These are phyloP conservation scores for Drosophila percnosoma DNA, from an alignment of 2,888 invertebrate genomes.

Conservation along the genomic window DNA sequence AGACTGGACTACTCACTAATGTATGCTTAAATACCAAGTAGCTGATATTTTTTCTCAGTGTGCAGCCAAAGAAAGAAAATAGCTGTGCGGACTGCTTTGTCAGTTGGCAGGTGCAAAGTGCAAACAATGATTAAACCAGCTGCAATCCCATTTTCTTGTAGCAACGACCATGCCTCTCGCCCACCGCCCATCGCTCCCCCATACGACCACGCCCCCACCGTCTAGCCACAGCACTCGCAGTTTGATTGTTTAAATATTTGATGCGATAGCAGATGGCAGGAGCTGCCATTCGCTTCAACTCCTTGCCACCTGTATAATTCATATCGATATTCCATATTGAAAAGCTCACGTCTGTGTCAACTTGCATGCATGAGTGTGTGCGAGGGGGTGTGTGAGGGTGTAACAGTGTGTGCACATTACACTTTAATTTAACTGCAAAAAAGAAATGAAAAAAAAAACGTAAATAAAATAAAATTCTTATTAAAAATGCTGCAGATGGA, in stretches of 20 bases:
- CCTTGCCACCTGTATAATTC: slow-evolving; percentile 42
- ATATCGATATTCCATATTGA: slow-evolving; percentile 35
- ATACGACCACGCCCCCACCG: slow-evolving; percentile 4
- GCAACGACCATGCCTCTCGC: neutral
- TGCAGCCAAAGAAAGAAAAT: neutral
- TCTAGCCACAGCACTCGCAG: slow-evolving; percentile 62
- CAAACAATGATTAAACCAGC: slow-evolving; percentile 67
- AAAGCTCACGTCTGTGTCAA: slow-evolving; percentile 4
- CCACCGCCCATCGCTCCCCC: slow-evolving; percentile 15
- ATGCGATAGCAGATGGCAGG: slow-evolving; percentile 61
- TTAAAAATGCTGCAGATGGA: slow-evolving; percentile 7
- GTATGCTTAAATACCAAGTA: neutral
- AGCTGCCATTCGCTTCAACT: slow-evolving; percentile 33
- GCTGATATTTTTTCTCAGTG: neutral
- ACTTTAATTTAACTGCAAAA: slow-evolving; percentile 1
- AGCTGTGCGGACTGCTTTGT: slow-evolving; percentile 29
- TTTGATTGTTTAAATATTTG: slow-evolving; percentile 75
- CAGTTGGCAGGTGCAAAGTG: slow-evolving; percentile 76
- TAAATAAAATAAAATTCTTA: neutral
- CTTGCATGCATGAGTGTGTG: slow-evolving; percentile 1
- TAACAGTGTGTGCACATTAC: neutral
- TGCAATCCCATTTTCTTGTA: slow-evolving; percentile 23
- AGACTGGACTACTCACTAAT: neutral
- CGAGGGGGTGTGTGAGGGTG: slow-evolving; percentile 6
- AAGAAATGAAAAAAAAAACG: neutral